Base-by-base conservation (phyloP, 2,797 vertebrate species). In the Urosaurus nigricauda region DNA sequence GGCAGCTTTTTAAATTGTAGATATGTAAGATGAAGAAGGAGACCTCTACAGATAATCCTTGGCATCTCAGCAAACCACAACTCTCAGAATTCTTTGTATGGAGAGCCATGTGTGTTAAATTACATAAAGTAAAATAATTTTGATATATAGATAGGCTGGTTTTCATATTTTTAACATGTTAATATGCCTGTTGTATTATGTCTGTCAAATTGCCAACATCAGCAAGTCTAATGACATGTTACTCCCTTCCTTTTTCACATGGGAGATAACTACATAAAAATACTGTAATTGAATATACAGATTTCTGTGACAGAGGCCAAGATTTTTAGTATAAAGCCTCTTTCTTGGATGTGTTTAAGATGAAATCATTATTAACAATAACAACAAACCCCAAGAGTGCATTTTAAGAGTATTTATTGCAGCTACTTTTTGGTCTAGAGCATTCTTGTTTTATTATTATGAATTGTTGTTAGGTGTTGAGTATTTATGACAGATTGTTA, bases 401-500 rank as follows among this genome's bases (percentile, higher is more conserved):
- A 79, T 79, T 53, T 79, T 79, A 47, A 79, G 78, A 82, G 58
- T 4, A 65, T 82, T 82, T 65, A 12, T 63, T 63, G 24, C 35
- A 37, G 35, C 79, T 82, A 21, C n/a, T 80, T 58, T 80, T 56
- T 58, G 63, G 3, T 43, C 43, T 40, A 24, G 17, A 26, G 56
- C 35, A 60, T 81, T 81, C 51, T 56, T 63, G 4, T 80, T 80
- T 29, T 40, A 60, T n/a, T n/a, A 60, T 63, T 63, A 81, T 63
- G 79, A 63, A 63, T 40, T 81, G 56, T 37, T 78, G 43, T 32
- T 51, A 24, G 53, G n/a, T 16, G 43, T 17, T 79, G 78, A 32
- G 12, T 32, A 29, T 51, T 78, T 51, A 51, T 51, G 47, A 51
- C 7, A 51, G 29, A 14, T 51, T 78, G 47, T 73, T 73, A 37